Evolutionary conservation across 2,888 invertebrate species (phyloP).

Genomic region (Geotrupes spiniger): DNA sequence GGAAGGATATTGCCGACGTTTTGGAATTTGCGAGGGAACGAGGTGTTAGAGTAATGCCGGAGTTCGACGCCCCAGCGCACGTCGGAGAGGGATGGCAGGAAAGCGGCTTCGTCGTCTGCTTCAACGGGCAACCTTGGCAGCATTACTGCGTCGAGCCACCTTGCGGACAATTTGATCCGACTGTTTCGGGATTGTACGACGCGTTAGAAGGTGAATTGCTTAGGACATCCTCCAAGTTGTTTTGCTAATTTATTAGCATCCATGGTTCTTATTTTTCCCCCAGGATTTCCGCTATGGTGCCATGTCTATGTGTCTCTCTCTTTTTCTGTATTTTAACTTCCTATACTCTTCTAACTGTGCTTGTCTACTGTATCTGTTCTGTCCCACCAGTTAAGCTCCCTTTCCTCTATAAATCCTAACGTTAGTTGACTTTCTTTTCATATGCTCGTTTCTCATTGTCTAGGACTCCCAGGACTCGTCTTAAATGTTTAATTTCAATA

Average conservation of each 20-base stretch:
- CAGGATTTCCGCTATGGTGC: too few species aligned
- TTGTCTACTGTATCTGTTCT: too few species aligned
- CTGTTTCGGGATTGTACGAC: constrained; percentile 65
- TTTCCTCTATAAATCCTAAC: too few species aligned
- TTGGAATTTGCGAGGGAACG: constrained; percentile 68
- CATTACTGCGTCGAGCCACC: constrained; percentile 75
- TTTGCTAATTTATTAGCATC: neutral
- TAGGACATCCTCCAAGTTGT: constrained; percentile 39
- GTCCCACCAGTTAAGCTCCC: too few species aligned
- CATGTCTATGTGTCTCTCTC: neutral
- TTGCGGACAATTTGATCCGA: constrained; percentile 79
- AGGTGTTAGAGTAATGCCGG: constrained; percentile 84
- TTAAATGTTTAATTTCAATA: too few species aligned
- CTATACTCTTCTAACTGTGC: too few species aligned
- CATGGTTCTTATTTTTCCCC: constrained; percentile 1
- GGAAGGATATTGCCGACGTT: constrained; percentile 55
- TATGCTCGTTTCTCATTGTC: too few species aligned
- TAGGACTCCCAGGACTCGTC: too few species aligned
- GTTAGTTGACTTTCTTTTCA: too few species aligned
- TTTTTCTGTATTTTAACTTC: neutral
- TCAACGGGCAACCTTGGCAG: constrained; percentile 74
- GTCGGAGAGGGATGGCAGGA: constrained; percentile 86
- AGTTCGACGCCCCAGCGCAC: constrained; percentile 90
- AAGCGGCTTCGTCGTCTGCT: constrained; percentile 63
- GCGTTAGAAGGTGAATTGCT: constrained; percentile 58